phyloP scores from a whole-genome alignment of 2,113 vertebrate genomes.

The Candoia aspera region DNA sequence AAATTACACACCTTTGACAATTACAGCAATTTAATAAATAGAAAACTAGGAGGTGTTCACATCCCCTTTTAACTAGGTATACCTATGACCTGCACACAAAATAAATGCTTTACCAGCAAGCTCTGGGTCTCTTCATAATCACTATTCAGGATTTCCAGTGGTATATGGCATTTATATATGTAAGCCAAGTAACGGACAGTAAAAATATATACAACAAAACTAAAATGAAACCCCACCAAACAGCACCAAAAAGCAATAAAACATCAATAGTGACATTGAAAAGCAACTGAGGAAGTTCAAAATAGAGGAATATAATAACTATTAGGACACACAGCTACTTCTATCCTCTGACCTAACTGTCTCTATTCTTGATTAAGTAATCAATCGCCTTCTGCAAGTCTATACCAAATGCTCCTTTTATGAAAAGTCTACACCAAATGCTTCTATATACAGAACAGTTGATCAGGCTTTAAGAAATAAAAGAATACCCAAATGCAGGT shows the following conservation, averaged over 20 bases:
- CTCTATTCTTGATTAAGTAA: not conserved
- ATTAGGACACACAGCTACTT: not conserved
- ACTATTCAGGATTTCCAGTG: not conserved
- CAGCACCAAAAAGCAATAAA: not conserved
- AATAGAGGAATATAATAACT: not conserved
- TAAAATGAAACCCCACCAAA: too few species aligned
- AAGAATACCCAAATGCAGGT: constrained; percentile 14
- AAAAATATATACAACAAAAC: not conserved
- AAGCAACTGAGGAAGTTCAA: not conserved
- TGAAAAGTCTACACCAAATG: not conserved
- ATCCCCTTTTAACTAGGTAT: not conserved
- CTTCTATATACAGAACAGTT: constrained; percentile 7
- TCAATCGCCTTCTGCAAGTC: not conserved
- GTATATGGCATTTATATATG: not conserved
- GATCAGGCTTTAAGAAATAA: constrained; percentile 13
- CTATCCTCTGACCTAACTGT: not conserved
- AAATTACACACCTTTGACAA: not conserved
- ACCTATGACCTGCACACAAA: not conserved
- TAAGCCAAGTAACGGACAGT: not conserved
- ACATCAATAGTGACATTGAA: not conserved
- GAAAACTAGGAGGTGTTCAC: not conserved
- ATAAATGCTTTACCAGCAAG: not conserved
- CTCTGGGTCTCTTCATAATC: not conserved
- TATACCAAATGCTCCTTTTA: not conserved
- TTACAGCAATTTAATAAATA: not conserved